Evolutionary conservation across 2,888 invertebrate species (phyloP).

Genomic region (Laspeyria flexula): DNA sequence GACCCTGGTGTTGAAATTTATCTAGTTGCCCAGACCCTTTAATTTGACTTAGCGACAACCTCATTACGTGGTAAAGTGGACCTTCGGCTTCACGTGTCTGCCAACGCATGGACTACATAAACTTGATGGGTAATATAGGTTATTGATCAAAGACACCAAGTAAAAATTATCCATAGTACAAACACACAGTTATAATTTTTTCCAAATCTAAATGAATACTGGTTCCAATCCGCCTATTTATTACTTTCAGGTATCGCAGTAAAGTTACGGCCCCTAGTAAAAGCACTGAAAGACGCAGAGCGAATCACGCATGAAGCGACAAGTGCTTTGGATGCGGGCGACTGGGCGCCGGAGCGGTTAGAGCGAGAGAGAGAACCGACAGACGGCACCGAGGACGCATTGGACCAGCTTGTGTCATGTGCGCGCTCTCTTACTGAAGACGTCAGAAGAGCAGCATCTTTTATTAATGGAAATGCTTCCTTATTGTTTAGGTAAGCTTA

Average conservation of each 20-base stretch:
- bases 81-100: too few species aligned
- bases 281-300: conserved; percentile 92
- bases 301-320: conserved; percentile 92
- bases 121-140: too few species aligned
- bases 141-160: too few species aligned
- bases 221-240: too few species aligned
- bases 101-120: too few species aligned
- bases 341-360: conserved; percentile 91
- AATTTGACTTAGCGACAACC: too few species aligned
- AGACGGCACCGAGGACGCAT: conserved; percentile 90
- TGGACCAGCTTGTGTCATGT: conserved; percentile 95
- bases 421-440: conserved; percentile 95
- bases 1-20: too few species aligned
- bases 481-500: conserved; percentile 88
- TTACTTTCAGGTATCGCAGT: conserved; percentile 84
- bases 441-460: conserved; percentile 95
- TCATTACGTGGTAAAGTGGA: too few species aligned
- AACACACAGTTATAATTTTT: too few species aligned
- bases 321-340: conserved; percentile 90
- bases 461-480: conserved; percentile 95
- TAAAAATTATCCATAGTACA: too few species aligned
- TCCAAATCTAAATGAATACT: too few species aligned
- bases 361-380: conserved; percentile 81
- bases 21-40: too few species aligned
- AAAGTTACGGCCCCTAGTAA: conserved; percentile 92